A percentile compares a stretch with the other conserved stretches of the same genome.
phyloP scores from a whole-genome alignment of 2,797 vertebrate genomes.

The Prionace glauca region DNA sequence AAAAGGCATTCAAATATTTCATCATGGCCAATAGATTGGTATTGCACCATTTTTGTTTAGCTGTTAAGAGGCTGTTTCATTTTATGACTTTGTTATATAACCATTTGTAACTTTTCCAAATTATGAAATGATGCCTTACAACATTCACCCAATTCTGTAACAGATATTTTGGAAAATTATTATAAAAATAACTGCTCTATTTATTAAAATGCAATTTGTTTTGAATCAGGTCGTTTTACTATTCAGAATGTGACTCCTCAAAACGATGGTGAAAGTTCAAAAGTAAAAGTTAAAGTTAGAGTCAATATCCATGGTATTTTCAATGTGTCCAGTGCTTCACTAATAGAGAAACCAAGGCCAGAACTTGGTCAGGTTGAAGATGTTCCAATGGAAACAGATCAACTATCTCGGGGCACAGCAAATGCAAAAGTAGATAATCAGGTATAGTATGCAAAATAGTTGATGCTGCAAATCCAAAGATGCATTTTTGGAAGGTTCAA shows the following conservation, averaged over 20 bases:
- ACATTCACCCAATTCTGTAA: neutral
- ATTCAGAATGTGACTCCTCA: slow-evolving; percentile 84
- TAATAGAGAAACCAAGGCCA: slow-evolving; percentile 78
- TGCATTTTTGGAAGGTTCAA: neutral
- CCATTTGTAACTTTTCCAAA: neutral
- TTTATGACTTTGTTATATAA: neutral
- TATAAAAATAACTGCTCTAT: neutral
- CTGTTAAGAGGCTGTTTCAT: neutral
- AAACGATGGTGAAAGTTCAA: slow-evolving; percentile 81
- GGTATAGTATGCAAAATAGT: slow-evolving; percentile 50
- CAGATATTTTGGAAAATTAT: neutral
- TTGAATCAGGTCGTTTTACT: slow-evolving; percentile 69
- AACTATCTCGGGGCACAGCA: slow-evolving; percentile 69
- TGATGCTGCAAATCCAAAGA: neutral
- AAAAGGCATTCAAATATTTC: neutral
- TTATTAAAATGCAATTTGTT: neutral
- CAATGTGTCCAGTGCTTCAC: slow-evolving; percentile 80
- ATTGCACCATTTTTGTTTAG: neutral
- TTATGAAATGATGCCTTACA: neutral
- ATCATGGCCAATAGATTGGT: neutral
- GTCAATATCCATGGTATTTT: slow-evolving; percentile 88
- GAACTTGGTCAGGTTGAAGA: slow-evolving; percentile 67
- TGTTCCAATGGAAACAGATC: slow-evolving; percentile 74
- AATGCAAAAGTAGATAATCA: slow-evolving; percentile 54
- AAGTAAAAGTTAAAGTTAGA: slow-evolving; percentile 90